Conservation (phyloP, 1,140 invertebrate genomes). For the Cydia fagiglandana region DNA sequence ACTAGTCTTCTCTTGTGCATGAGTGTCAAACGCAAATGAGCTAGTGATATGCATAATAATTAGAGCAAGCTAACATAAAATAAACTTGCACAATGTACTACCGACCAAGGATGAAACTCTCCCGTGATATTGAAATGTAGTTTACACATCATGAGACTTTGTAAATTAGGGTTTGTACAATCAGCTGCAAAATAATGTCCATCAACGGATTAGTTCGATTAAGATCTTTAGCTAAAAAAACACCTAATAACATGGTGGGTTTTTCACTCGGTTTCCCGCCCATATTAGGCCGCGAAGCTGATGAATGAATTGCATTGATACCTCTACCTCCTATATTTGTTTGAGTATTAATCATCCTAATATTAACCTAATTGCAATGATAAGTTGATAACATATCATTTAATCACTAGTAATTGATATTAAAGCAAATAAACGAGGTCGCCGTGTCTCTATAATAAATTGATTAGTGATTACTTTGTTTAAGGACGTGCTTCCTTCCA, state of each 20-base stretch:
- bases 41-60: not conserved
- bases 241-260: no score
- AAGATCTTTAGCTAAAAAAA: no score
- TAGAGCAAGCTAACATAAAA: not conserved
- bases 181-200: no score
- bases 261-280: no score
- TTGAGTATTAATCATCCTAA: not conserved
- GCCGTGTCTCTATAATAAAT: not conserved
- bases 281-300: no score
- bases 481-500: slow-evolving; percentile 1
- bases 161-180: no score
- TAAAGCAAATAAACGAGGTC: not conserved
- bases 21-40: slow-evolving; percentile 2
- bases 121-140: not conserved
- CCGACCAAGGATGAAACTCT: not conserved
- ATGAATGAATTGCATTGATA: no score
- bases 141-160: no score
- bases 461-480: slow-evolving; percentile 1
- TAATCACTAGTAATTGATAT: not conserved
- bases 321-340: no score
- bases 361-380: slow-evolving; percentile 1
- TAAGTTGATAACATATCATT: slow-evolving; percentile 9
- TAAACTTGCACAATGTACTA: not conserved
- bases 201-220: no score
- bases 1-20: not conserved